Evolutionary conservation across 2,888 invertebrate genomes (phyloP), one percentile per base, ranked within the genome.

Genomic region (Gnatocerus cornutus): DNA sequence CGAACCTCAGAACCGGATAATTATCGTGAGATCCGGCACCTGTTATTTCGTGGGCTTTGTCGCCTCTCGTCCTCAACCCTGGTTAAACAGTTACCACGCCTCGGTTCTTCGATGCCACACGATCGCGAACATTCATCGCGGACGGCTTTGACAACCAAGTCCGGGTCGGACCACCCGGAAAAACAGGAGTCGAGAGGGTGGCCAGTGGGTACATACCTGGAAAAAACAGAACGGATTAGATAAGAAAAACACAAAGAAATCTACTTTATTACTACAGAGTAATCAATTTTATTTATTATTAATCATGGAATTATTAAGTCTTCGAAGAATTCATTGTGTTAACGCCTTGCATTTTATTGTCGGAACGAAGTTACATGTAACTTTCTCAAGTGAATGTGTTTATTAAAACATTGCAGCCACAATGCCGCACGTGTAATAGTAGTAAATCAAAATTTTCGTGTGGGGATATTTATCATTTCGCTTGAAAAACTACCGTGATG

Each of bases 21-120:
- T 70, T 67, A 70, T 70, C 70, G 63, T 61, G 53, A 61, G 65
- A 64, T 64, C 69, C 59, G 69, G 65, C 69, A 69, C 65, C 69
- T 69, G 69, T 69, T 69, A 65, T 65, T 69, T 69, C 50, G 56
- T 63, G 63, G 63, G 68, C 68, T 58, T 69, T 69, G 68, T 69
- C 68, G 65, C 65, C 56, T 14, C 30, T 48, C 61, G 59, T 59
- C 33, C 59, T 59, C 41, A 50, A 52, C 66, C 52, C 66, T 37
- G 59, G 59, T 61, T 67, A 61, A 66, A 67, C 59, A 59, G 43
- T 46, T 41, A 67, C 67, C 67, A 67, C 67, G 59, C 67, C 59
- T 67, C 33, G 27, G 39, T 33, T 29, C 33, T 43, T 16, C 48
- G 29, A 50, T 50, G 55, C 64, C 64, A 65, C 64, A 43, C 64